Evolutionary conservation across 1,140 invertebrate species (phyloP).

Genomic region (Lasioglossum baleicum): DNA sequence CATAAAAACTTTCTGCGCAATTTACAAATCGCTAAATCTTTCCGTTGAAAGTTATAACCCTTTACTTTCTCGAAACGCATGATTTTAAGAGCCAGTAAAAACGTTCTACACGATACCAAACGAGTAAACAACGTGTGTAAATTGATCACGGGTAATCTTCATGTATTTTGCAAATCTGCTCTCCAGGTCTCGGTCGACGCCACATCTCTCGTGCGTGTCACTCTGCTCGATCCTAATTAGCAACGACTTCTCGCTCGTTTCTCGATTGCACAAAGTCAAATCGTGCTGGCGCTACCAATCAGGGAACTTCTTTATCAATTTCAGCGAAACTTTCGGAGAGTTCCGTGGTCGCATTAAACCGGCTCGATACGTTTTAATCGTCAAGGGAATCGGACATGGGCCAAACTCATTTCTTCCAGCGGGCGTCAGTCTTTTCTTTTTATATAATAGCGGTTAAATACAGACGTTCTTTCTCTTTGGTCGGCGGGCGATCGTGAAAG

Average conservation of each 20-base stretch:
- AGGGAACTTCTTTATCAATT: not conserved
- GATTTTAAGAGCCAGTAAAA: too few relatives aligned
- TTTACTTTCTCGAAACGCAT: too few relatives aligned
- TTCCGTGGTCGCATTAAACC: not conserved
- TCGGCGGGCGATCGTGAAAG: constrained; percentile 28
- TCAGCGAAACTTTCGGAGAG: not conserved
- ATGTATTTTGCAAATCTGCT: too few relatives aligned
- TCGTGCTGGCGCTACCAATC: not conserved
- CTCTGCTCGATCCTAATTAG: constrained; percentile 17
- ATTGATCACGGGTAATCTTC: too few relatives aligned
- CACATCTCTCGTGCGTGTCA: not conserved
- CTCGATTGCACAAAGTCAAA: not conserved
- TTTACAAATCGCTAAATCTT: too few relatives aligned
- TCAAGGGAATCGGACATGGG: not conserved
- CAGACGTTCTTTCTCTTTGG: constrained; percentile 4
- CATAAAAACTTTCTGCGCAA: too few relatives aligned
- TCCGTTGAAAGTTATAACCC: too few relatives aligned
- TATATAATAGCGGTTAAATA: not conserved
- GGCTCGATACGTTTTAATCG: not conserved
- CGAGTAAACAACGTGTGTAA: too few relatives aligned
- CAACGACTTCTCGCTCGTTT: not conserved
- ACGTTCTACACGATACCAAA: too few relatives aligned
- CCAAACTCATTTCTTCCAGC: not conserved
- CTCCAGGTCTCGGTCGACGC: too few relatives aligned
- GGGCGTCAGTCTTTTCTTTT: too few relatives aligned